phyloP scores from a whole-genome alignment of 2,113 vertebrate species.

The Thinocorus orbignyianus region DNA sequence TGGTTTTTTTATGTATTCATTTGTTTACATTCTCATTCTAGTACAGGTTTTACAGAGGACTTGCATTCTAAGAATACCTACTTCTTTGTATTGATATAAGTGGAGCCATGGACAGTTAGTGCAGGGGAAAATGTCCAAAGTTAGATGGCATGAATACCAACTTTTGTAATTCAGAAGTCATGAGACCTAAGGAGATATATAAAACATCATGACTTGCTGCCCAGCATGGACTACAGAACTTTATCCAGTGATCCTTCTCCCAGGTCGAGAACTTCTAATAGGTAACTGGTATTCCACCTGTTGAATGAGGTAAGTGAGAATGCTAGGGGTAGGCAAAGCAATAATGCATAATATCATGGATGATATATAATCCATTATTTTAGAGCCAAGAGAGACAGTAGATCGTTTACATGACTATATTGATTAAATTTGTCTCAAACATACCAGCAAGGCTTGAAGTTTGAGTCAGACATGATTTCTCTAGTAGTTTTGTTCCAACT shows the following conservation, averaged over 20 bases:
- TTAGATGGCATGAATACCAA: neutral
- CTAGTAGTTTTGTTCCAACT: neutral
- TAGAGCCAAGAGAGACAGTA: neutral
- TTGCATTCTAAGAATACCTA: neutral
- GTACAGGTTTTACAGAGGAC: neutral
- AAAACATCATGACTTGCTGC: neutral
- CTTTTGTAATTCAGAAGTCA: neutral
- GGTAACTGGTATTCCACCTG: neutral
- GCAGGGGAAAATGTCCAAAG: neutral
- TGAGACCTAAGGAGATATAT: neutral
- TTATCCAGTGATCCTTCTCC: neutral
- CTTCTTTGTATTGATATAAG: neutral
- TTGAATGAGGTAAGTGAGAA: neutral
- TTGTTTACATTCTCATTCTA: neutral
- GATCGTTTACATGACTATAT: neutral
- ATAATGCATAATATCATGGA: neutral
- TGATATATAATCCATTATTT: neutral
- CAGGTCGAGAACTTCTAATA: neutral
- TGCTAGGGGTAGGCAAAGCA: neutral
- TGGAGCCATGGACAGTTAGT: neutral
- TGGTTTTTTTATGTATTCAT: accelerated
- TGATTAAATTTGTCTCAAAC: neutral
- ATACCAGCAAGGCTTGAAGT: neutral
- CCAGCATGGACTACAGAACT: neutral
- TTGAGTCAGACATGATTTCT: neutral